These are phyloP conservation scores for Alligator sinensis DNA, from an alignment of 2,113 vertebrate genomes.

Conservation along the genomic window DNA sequence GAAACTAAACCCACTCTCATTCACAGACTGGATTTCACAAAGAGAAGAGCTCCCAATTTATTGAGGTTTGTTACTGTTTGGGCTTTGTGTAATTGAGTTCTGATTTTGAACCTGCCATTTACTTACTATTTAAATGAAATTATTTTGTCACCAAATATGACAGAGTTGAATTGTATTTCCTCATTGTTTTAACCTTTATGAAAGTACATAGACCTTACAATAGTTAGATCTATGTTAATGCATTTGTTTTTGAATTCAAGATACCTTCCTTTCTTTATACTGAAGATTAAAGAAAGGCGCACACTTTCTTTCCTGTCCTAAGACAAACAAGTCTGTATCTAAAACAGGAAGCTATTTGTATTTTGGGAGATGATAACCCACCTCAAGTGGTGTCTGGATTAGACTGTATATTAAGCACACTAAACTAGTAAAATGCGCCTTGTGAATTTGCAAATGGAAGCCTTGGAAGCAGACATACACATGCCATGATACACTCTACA, in stretches of 20 bases:
- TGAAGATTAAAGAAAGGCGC: neutral
- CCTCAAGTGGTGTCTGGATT: neutral
- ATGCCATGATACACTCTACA: conserved; percentile 7
- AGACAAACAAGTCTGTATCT: neutral
- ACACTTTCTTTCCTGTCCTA: neutral
- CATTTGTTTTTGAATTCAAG: neutral
- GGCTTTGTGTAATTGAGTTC: neutral
- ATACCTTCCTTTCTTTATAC: neutral
- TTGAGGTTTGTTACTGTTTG: neutral
- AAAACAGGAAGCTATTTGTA: neutral
- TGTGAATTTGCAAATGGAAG: conserved; percentile 64
- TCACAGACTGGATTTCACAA: neutral
- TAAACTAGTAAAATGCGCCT: conserved; percentile 48
- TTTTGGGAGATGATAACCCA: neutral
- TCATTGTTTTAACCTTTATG: neutral
- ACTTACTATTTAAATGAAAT: neutral
- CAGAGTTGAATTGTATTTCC: neutral
- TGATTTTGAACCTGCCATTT: conserved; percentile 8
- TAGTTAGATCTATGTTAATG: no score
- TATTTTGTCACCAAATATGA: neutral
- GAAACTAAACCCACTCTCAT: neutral
- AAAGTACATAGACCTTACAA: neutral
- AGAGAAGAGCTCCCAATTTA: neutral
- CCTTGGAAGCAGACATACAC: neutral
- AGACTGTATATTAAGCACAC: neutral